Conservation (phyloP, 1,140 invertebrate species). For the Drosophila kurseongensis region DNA sequence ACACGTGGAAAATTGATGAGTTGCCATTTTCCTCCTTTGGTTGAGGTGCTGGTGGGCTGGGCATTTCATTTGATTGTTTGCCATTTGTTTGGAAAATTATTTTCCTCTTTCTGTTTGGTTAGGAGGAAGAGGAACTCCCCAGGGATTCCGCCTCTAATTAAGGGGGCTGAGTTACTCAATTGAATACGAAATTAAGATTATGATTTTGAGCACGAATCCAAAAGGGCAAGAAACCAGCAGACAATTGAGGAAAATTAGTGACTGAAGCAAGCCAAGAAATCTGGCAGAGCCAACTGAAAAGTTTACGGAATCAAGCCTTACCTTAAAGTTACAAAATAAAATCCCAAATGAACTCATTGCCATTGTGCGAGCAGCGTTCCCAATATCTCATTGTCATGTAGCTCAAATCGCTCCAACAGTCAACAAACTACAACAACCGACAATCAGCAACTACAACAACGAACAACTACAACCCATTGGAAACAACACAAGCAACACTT, state of each 20-base stretch:
- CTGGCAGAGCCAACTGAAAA: constrained; percentile 4
- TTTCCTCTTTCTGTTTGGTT: constrained; percentile 35
- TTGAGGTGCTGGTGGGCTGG: background rate
- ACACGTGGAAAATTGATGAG: constrained; percentile 81
- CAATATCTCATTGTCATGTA: constrained; percentile 76
- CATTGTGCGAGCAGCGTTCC: constrained; percentile 57
- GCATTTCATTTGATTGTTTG: constrained; percentile 61
- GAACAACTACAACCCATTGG: constrained; percentile 30
- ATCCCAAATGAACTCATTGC: constrained; percentile 71
- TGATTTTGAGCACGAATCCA: constrained; percentile 40
- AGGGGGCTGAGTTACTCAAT: constrained; percentile 35
- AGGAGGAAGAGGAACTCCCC: constrained; percentile 9
- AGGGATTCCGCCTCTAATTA: constrained; percentile 29
- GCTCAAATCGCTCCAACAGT: constrained; percentile 58
- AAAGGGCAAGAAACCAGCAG: constrained; percentile 9
- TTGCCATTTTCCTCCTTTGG: constrained; percentile 56
- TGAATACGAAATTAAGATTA: constrained; percentile 43
- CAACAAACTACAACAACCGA: constrained; percentile 47
- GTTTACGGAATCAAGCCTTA: constrained; percentile 16
- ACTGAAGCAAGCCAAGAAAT: constrained; percentile 21
- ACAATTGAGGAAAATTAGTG: constrained; percentile 37
- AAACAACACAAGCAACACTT: constrained; percentile 75
- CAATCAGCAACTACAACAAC: constrained; percentile 52
- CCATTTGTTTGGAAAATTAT: constrained; percentile 66
- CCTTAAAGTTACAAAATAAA: constrained; percentile 26